Percentiles rank a stretch among this genome's conserved stretches.
phyloP scores from a whole-genome alignment of 2,113 vertebrate species.

The Xenopus tropicalis region DNA sequence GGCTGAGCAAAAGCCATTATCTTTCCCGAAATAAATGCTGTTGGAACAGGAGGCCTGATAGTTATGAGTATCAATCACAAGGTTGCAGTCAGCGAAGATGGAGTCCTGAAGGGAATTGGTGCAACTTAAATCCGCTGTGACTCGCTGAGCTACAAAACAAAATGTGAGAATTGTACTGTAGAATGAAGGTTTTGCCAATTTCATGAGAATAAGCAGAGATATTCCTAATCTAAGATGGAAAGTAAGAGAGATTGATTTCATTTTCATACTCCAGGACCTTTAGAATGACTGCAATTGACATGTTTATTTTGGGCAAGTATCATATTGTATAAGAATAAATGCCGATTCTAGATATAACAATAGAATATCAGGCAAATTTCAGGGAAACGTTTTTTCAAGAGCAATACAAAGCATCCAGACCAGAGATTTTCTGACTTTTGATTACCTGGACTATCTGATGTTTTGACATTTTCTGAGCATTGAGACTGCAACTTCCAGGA shows the following conservation, averaged over 20 bases:
- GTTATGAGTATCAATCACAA: conserved; percentile 26
- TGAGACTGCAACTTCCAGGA: conserved; percentile 13
- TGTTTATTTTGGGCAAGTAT: too few species aligned
- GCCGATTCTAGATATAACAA: too few species aligned
- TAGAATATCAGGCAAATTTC: too few species aligned
- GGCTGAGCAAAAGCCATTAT: conserved; percentile 14
- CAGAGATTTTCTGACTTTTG: too few species aligned
- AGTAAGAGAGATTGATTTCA: too few species aligned
- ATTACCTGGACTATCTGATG: background rate
- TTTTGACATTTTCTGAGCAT: conserved; percentile 4
- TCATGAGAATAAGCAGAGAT: too few species aligned
- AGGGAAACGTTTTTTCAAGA: too few species aligned
- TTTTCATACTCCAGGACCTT: too few species aligned
- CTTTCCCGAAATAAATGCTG: conserved; percentile 9
- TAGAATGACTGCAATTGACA: too few species aligned
- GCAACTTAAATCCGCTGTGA: conserved; percentile 3
- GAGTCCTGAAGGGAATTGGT: conserved; percentile 11
- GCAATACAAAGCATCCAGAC: too few species aligned
- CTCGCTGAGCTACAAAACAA: conserved; percentile 1
- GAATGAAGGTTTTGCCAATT: background rate
- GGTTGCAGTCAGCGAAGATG: conserved; percentile 27
- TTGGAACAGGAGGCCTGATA: conserved; percentile 18
- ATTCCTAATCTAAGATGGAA: too few species aligned
- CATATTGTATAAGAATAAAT: too few species aligned
- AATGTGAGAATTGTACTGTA: background rate